Conservation (phyloP, 2,888 invertebrate genomes). For the Caenorhabditis plicata region DNA sequence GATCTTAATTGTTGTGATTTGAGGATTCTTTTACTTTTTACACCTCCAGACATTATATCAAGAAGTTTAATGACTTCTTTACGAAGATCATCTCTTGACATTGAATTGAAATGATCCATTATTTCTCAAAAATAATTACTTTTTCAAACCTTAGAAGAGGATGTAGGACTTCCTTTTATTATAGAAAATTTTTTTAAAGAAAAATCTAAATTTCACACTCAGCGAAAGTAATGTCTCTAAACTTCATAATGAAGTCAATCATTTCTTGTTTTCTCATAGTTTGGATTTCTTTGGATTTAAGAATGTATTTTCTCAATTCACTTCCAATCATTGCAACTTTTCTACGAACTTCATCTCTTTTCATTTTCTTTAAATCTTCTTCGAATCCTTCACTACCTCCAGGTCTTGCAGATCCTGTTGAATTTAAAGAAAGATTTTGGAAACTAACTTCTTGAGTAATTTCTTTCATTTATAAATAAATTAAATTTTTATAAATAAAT, state of each 20-base stretch:
- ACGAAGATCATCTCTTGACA: constrained; percentile 34
- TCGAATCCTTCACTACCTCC: constrained; percentile 3
- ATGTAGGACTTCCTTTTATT: constrained; percentile 10
- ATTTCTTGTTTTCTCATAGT: constrained; percentile 30
- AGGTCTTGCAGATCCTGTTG: too few relatives aligned
- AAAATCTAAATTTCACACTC: constrained; percentile 4
- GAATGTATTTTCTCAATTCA: constrained; percentile 25
- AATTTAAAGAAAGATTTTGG: constrained; percentile 9
- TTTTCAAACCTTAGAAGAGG: constrained; percentile 21
- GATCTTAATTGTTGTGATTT: too few relatives aligned
- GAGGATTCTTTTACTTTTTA: too few relatives aligned
- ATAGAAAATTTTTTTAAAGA: constrained; percentile 20
- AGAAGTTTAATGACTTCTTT: constrained; percentile 25
- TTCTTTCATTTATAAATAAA: constrained; percentile 25
- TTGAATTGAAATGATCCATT: constrained; percentile 19
- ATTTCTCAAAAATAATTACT: constrained; percentile 15
- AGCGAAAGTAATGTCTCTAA: constrained; percentile 6
- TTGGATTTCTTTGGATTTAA: constrained; percentile 20
- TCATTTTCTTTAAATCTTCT: constrained; percentile 30
- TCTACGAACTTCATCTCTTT: constrained; percentile 30
- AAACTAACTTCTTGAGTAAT: constrained; percentile 18
- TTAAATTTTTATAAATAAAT: too few relatives aligned
- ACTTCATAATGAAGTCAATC: constrained; percentile 25
- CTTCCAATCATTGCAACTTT: constrained; percentile 20
- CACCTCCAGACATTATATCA: too few relatives aligned